Percentiles rank a stretch among this genome's conserved stretches.
phyloP scores from a whole-genome alignment of 2,888 invertebrate genomes.

The Rotaria socialis region DNA sequence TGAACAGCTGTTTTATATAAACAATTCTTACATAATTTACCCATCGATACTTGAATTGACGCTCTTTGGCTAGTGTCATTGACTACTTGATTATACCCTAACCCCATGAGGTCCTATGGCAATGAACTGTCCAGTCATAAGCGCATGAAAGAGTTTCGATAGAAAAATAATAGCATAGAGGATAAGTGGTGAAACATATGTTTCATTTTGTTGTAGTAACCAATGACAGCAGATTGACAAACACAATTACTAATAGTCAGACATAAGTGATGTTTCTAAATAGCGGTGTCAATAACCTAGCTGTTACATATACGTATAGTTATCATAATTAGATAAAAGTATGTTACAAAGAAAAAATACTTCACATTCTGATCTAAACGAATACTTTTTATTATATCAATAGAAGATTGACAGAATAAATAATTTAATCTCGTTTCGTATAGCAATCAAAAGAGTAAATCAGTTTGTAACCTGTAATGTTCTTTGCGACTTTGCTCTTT shows the following conservation, averaged over 20 bases:
- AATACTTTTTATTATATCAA: no score
- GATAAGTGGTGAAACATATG: not conserved
- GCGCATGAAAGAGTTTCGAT: not conserved
- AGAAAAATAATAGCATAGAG: not conserved
- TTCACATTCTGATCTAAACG: no score
- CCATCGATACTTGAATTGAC: not conserved
- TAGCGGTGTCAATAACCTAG: not conserved
- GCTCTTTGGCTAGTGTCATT: not conserved
- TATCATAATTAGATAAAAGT: not conserved
- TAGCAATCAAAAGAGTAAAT: no score
- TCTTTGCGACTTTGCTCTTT: no score
- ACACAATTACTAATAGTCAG: not conserved
- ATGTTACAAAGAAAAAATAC: not conserved
- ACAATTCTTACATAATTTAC: not conserved
- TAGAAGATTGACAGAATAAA: no score
- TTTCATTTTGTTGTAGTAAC: not conserved
- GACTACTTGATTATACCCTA: not conserved
- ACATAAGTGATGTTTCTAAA: not conserved
- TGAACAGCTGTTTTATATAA: not conserved
- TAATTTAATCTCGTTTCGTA: no score
- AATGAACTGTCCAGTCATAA: not conserved
- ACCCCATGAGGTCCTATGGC: not conserved
- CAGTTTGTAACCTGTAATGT: no score
- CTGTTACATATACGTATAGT: not conserved
- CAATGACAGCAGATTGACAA: not conserved